Conservation (phyloP, 1,140 invertebrate genomes). For the Neomicropteryx cornuta region DNA sequence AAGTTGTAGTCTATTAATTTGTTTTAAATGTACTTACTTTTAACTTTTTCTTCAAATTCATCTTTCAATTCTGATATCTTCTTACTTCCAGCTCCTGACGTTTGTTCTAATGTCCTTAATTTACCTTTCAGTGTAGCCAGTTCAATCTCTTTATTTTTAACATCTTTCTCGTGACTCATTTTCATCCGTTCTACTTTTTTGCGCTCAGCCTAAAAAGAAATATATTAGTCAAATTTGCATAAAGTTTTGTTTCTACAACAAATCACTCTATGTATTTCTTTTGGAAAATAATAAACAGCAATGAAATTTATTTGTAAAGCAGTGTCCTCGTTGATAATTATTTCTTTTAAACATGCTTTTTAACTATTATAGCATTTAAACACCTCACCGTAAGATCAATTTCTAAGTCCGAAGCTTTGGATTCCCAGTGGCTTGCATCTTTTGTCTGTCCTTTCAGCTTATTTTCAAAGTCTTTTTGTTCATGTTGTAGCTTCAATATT, state of each 20-base stretch:
- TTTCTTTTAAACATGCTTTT: too few species aligned
- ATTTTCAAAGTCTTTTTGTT: conserved; percentile 42
- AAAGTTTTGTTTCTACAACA: conserved; percentile 4
- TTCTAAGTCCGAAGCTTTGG: conserved; percentile 48
- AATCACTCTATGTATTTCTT: conserved; percentile 1
- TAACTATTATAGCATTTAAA: too few species aligned
- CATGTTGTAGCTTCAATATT: conserved; percentile 50
- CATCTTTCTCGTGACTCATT: conserved; percentile 45
- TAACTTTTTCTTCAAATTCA: conserved; percentile 52
- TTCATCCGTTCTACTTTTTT: conserved; percentile 51
- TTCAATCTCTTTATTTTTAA: conserved; percentile 55
- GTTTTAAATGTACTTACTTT: conserved; percentile 39
- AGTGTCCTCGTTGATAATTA: too few species aligned
- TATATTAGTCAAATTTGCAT: conserved; percentile 4
- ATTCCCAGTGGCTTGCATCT: conserved; percentile 46
- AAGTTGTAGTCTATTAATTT: conserved; percentile 3
- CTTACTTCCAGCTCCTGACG: conserved; percentile 44
- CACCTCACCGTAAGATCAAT: conserved; percentile 45
- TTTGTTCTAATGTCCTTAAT: conserved; percentile 47
- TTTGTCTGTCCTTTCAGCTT: conserved; percentile 40
- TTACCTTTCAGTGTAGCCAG: conserved; percentile 52
- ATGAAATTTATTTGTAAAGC: too few species aligned
- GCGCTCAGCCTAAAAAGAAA: conserved; percentile 42
- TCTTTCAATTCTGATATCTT: conserved; percentile 54
- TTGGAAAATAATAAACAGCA: too few species aligned